phyloP scores from a whole-genome alignment of 2,797 vertebrate genomes.

The Picus viridis region DNA sequence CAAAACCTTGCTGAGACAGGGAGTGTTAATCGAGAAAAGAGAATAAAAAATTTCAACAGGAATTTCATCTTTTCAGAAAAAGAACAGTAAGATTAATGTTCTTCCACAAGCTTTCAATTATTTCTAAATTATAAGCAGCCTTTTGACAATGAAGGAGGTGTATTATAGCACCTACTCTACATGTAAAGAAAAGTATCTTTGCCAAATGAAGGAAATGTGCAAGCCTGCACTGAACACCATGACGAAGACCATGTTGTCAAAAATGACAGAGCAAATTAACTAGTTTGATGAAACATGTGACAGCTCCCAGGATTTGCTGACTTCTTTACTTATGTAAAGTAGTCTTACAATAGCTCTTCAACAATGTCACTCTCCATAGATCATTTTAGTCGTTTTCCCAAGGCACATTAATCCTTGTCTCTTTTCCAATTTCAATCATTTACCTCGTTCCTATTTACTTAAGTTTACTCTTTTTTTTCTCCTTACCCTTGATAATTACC shows the following conservation, averaged over 20 bases:
- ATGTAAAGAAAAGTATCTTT: slow-evolving; percentile 22
- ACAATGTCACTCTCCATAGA: not conserved
- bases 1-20: not conserved
- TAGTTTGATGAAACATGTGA: slow-evolving; percentile 35
- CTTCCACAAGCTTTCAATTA: slow-evolving; percentile 6
- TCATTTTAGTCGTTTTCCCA: not conserved
- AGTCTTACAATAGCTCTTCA: not conserved
- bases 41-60: not conserved
- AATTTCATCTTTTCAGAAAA: slow-evolving; percentile 28
- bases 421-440: slow-evolving; percentile 38
- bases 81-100: not conserved
- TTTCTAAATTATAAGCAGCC: slow-evolving; percentile 21
- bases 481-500: not conserved
- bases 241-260: not conserved
- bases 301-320: not conserved
- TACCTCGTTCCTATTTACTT: not conserved
- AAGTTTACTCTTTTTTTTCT: not conserved
- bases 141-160: not conserved
- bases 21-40: not conserved
- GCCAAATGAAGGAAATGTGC: not conserved
- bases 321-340: not conserved
- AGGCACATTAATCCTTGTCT: not conserved
- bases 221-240: not conserved
- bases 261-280: slow-evolving; percentile 30
- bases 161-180: not conserved